Evolutionary conservation across 2,113 vertebrate genomes (phyloP), one percentile per base, ranked within the genome.

Genomic region (Centropus bengalensis): DNA sequence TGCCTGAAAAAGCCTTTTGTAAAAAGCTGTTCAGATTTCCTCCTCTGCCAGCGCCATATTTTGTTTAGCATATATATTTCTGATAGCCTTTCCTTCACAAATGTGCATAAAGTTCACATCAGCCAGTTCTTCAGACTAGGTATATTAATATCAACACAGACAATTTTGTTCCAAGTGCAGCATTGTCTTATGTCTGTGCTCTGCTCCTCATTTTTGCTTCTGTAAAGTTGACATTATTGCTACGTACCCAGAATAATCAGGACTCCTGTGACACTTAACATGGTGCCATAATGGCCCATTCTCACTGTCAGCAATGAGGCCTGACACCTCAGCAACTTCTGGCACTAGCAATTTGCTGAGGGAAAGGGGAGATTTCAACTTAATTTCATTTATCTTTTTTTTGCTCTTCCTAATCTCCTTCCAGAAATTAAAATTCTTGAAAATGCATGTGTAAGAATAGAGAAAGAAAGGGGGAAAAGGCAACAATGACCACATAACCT

Each of bases 181-280:
- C 56, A 88, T 94, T 82, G 64, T 69, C 42, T 96, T 92, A 94
- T 19, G 2, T 92, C 89, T 90, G 40, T 78, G 87, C 82, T 94
- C 96, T 55, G 93, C 33, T 92, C 70, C 49, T 88, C 93, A 63
- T 86, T 97, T 97, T 94, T 89, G 75, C 70, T 95, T 88, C 80
- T 19, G 68, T 59, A 92, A 93, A 94, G 69, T 67, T 64, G 86
- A 77, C 82, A 79, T 47, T 91, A 95, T 83, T 84, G 80, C 64
- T 94, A 90, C 92, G 73, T 79, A 75, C 60, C 67, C 86, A 67
- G 89, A 93, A 94, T 74, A 97, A 89, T 63, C 92, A 85, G 69
- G 62, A 87, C 74, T 64, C 95, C 76, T 90, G 85, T 94, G 91
- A 95, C 91, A 75, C 78, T 94, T 93, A 95, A 83, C 58, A 78